Conservation (phyloP, 2,797 vertebrate species). For the Xenentodon cancila region DNA sequence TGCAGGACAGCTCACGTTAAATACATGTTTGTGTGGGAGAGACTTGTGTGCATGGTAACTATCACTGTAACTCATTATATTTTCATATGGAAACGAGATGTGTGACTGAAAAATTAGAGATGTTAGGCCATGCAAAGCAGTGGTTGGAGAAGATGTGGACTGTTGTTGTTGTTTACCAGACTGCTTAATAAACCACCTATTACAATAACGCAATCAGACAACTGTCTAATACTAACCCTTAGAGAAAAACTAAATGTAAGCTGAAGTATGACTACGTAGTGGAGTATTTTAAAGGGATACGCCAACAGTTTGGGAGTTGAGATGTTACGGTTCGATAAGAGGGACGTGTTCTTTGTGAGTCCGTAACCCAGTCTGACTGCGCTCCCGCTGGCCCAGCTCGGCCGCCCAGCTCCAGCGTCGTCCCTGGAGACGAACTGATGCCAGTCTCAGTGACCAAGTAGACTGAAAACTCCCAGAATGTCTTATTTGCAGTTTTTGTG, state of each 20-base stretch:
- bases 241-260: slow-evolving; percentile 11
- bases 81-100: slow-evolving; percentile 68
- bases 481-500: too few species aligned
- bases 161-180: background rate
- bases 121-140: slow-evolving; percentile 67
- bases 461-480: too few species aligned
- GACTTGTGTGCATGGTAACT: slow-evolving; percentile 41
- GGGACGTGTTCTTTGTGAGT: too few species aligned
- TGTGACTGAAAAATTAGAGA: slow-evolving; percentile 52
- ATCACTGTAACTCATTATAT: slow-evolving; percentile 74
- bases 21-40: slow-evolving; percentile 55
- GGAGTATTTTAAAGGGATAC: too few species aligned
- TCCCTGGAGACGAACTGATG: too few species aligned
- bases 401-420: too few species aligned
- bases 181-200: background rate
- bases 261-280: background rate
- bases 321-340: too few species aligned
- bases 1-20: slow-evolving; percentile 68
- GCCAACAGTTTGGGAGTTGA: too few species aligned
- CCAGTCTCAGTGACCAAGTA: too few species aligned
- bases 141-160: slow-evolving; percentile 35
- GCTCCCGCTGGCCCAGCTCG: too few species aligned
- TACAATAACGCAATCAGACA: slow-evolving; percentile 6
- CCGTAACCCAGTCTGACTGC: too few species aligned
- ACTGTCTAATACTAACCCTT: slow-evolving; percentile 32